A percentile compares a stretch with the other conserved stretches of the same genome.
Conservation (phyloP, 2,888 invertebrate genomes). For the Serrognathus titanus region DNA sequence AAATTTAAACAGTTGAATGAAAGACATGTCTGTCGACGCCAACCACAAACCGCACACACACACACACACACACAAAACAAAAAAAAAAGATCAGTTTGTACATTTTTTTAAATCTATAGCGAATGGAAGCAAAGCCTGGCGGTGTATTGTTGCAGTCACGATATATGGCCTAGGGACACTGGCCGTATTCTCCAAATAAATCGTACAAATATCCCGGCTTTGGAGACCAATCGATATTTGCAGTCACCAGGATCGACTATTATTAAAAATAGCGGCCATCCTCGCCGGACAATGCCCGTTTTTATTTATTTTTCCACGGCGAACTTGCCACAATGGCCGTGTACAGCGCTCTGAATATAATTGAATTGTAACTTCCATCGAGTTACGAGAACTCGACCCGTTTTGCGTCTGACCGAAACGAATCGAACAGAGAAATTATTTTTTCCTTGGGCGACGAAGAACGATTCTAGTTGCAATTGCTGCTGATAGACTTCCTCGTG, state of each 20-base stretch:
- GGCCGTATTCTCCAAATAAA: conserved; percentile 47
- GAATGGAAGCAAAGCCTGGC: conserved; percentile 30
- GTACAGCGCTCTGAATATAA: background rate
- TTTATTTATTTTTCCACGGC: conserved; percentile 2
- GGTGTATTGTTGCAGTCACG: conserved; percentile 35
- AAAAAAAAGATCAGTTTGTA: too few species aligned
- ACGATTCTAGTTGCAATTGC: too few species aligned
- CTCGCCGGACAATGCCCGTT: conserved; percentile 35
- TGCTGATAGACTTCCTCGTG: too few species aligned
- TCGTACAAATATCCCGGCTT: conserved; percentile 41
- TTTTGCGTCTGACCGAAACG: too few species aligned
- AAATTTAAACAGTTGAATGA: too few species aligned
- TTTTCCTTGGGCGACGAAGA: too few species aligned
- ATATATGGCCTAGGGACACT: conserved; percentile 46
- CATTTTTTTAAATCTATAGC: conserved; percentile 20
- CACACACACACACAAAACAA: too few species aligned
- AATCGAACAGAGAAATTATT: too few species aligned
- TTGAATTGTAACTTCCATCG: background rate
- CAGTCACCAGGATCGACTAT: conserved; percentile 40
- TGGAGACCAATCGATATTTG: conserved; percentile 37
- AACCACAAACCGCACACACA: too few species aligned
- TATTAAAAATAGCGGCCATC: conserved; percentile 43
- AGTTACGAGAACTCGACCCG: background rate
- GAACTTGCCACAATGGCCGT: background rate
- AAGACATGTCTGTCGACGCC: too few species aligned